These are phyloP conservation scores for Aricia agestis DNA, from an alignment of 1,140 invertebrate species.

Conservation along the genomic window DNA sequence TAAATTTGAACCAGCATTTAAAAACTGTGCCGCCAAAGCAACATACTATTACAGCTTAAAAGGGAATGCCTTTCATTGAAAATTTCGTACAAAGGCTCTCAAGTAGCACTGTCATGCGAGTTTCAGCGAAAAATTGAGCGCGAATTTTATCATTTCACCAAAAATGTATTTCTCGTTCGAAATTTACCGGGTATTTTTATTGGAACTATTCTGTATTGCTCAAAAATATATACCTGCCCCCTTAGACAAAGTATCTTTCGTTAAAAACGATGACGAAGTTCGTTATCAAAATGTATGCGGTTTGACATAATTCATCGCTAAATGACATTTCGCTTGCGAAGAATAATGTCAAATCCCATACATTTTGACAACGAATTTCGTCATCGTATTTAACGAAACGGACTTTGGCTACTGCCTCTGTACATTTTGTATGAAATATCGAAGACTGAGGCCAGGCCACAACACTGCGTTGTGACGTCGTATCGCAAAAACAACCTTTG, in stretches of 20 bases:
- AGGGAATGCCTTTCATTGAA: slow-evolving; percentile 23
- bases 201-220: not conserved
- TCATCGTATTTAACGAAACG: too few species aligned
- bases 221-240: slow-evolving; percentile 1
- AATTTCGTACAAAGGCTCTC: slow-evolving; percentile 23
- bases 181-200: not conserved
- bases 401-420: too few species aligned
- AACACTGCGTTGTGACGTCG: too few species aligned
- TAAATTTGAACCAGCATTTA: slow-evolving; percentile 20
- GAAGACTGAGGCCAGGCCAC: too few species aligned
- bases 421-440: not conserved
- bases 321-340: too few species aligned
- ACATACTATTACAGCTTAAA: slow-evolving; percentile 23
- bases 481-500: too few species aligned
- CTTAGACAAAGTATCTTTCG: too few species aligned
- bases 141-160: slow-evolving; percentile 8
- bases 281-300: too few species aligned
- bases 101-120: slow-evolving; percentile 23
- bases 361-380: too few species aligned
- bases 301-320: too few species aligned
- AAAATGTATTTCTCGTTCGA: slow-evolving; percentile 4
- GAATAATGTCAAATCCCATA: too few species aligned
- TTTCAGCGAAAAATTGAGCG: slow-evolving; percentile 18
- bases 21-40: slow-evolving; percentile 21
- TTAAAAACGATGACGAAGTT: too few species aligned